Conservation (phyloP, 1,140 invertebrate species). For the Choristoneura fumiferana region DNA sequence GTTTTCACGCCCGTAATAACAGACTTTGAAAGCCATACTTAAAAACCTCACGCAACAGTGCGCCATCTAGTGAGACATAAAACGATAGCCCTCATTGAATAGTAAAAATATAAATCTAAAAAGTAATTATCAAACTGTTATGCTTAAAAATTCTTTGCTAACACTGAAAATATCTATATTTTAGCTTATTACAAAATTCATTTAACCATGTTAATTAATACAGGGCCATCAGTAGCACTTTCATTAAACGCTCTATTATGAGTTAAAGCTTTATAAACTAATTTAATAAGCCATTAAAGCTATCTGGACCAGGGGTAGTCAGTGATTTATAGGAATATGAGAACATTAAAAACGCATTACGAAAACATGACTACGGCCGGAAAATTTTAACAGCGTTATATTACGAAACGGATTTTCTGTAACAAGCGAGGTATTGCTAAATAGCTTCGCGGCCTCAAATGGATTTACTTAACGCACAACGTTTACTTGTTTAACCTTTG, state of each 20-base stretch:
- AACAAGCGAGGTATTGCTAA: slow-evolving; percentile 17
- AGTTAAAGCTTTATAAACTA: slow-evolving; percentile 58
- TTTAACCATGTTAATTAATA: slow-evolving; percentile 25
- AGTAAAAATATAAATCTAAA: too few species aligned
- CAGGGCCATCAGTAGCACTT: slow-evolving; percentile 20
- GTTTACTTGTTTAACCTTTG: too few species aligned
- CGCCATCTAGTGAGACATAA: too few species aligned
- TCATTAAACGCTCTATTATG: slow-evolving; percentile 35
- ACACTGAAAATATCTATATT: too few species aligned
- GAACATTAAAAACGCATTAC: slow-evolving; percentile 78
- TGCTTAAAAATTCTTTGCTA: too few species aligned
- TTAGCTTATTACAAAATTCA: slow-evolving; percentile 21
- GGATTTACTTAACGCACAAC: background rate
- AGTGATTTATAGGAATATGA: slow-evolving; percentile 76
- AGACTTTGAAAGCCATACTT: too few species aligned
- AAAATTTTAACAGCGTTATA: slow-evolving; percentile 65
- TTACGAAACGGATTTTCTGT: slow-evolving; percentile 51
- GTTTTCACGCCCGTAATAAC: too few species aligned
- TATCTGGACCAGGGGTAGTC: slow-evolving; percentile 70
- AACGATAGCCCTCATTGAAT: too few species aligned
- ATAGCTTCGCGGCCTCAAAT: slow-evolving; percentile 7
- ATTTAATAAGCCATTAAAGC: slow-evolving; percentile 77
- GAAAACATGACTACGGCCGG: slow-evolving; percentile 72
- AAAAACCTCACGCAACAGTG: too few species aligned
- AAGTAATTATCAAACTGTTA: too few species aligned